Percentiles rank a stretch among this genome's conserved stretches.
Evolutionary conservation across 2,888 invertebrate species (phyloP).

Genomic region (Drosophila picticornis): DNA sequence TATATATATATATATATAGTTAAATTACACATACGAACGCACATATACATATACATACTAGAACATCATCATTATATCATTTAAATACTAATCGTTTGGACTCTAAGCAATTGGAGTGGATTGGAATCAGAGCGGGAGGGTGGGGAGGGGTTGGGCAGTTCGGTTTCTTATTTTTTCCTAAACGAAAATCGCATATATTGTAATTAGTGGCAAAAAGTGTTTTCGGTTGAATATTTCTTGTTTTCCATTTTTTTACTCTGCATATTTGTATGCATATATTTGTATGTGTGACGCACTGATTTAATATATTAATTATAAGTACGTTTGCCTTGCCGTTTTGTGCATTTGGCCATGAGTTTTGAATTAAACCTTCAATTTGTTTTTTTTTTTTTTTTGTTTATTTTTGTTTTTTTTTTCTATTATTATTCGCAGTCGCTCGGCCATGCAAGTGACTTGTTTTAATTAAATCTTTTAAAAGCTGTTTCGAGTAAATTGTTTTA

Average conservation of each 20-base stretch:
- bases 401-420: constrained; percentile 15
- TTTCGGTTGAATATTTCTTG: constrained; percentile 31
- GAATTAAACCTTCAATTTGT: constrained; percentile 66
- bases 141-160: constrained; percentile 2
- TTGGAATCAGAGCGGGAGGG: constrained; percentile 4
- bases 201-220: constrained; percentile 24
- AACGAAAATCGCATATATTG: constrained; percentile 37
- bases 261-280: constrained; percentile 33
- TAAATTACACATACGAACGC: constrained; percentile 74
- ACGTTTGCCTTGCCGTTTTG: constrained; percentile 62
- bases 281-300: constrained; percentile 40
- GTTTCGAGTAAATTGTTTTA: constrained; percentile 63
- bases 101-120: constrained; percentile 26
- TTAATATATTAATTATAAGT: constrained; percentile 63
- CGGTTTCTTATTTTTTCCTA: neutral
- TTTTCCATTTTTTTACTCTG: constrained; percentile 3
- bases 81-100: constrained; percentile 47
- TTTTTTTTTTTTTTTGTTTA: constrained; percentile 10
- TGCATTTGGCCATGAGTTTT: constrained; percentile 66
- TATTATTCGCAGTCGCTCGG: constrained; percentile 32
- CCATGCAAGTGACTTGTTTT: constrained; percentile 42
- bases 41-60: constrained; percentile 61
- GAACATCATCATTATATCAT: constrained; percentile 52
- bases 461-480: constrained; percentile 73
- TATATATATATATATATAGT: constrained; percentile 41